Evolutionary conservation across 2,797 vertebrate species (phyloP).

Genomic region (Trachurus trachurus): DNA sequence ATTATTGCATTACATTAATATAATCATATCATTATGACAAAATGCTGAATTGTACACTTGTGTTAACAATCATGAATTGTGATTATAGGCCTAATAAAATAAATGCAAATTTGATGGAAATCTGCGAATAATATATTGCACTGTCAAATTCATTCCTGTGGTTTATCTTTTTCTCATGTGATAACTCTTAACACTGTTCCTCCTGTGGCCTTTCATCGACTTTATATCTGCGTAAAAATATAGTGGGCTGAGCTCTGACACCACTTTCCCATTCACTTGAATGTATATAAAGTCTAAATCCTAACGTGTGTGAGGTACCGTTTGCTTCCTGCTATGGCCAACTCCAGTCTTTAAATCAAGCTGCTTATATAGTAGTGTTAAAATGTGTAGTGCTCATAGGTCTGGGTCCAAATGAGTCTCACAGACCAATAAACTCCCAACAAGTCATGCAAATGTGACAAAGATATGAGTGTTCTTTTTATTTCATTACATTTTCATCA

Average conservation of each 20-base stretch:
- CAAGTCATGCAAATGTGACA: neutral
- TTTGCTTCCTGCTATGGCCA: neutral
- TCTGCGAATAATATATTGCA: neutral
- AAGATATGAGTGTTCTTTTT: constrained; percentile 28
- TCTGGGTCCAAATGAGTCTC: neutral
- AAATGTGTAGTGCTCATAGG: neutral
- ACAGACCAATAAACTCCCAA: constrained; percentile 6
- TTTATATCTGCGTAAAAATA: constrained; percentile 1
- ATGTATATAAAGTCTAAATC: neutral
- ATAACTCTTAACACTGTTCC: constrained; percentile 5
- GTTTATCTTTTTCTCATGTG: neutral
- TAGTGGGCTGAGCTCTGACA: too few species aligned
- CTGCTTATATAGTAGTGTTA: neutral
- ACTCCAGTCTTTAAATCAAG: neutral
- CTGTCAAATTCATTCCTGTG: neutral
- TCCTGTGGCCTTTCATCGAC: constrained; percentile 1
- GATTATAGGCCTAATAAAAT: neutral
- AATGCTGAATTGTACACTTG: too few species aligned
- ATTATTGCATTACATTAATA: too few species aligned
- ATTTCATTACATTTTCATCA: constrained; percentile 33
- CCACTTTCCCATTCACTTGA: too few species aligned
- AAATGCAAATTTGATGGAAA: neutral
- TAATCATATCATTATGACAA: too few species aligned
- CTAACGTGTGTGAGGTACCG: neutral
- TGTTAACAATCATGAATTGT: too few species aligned